phyloP scores from a whole-genome alignment of 1,140 invertebrate species.

The Hestina assimilis region DNA sequence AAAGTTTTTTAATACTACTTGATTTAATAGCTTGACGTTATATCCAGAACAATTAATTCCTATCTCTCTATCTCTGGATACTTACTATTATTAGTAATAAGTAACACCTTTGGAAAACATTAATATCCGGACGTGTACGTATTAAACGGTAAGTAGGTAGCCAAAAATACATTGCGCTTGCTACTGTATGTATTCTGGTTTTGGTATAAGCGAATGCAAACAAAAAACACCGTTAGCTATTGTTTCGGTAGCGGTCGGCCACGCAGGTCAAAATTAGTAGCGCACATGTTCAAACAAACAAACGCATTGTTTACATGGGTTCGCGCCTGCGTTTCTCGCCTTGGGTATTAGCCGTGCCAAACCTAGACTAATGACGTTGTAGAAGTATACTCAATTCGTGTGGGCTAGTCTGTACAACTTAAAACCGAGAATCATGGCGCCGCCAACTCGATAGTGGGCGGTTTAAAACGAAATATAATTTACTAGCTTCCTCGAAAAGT shows the following conservation, averaged over 20 bases:
- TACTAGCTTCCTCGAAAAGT: background rate
- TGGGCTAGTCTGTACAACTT: conserved; percentile 18
- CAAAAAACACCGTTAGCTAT: conserved; percentile 71
- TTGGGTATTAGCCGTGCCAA: conserved; percentile 13
- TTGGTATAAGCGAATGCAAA: conserved; percentile 53
- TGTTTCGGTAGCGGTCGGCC: conserved; percentile 55
- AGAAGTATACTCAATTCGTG: conserved; percentile 11
- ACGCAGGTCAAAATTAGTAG: conserved; percentile 73
- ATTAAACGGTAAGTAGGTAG: conserved; percentile 7
- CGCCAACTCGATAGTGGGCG: conserved; percentile 6
- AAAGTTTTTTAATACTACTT: conserved; percentile 9
- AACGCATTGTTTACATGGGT: conserved; percentile 64
- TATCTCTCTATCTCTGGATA: background rate
- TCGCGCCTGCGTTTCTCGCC: conserved; percentile 27
- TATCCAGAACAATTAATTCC: too few relatives aligned
- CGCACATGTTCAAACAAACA: conserved; percentile 75
- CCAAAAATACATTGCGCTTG: conserved; percentile 1
- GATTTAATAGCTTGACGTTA: too few relatives aligned
- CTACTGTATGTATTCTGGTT: conserved; percentile 37
- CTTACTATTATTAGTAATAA: background rate
- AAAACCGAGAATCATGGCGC: conserved; percentile 1
- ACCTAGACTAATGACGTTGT: conserved; percentile 35
- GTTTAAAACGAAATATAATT: conserved; percentile 5
- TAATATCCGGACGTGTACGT: background rate
- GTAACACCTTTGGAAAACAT: too few relatives aligned